These are phyloP conservation scores for Solenopsis fugax DNA, from an alignment of 1,140 invertebrate species.

Conservation along the genomic window DNA sequence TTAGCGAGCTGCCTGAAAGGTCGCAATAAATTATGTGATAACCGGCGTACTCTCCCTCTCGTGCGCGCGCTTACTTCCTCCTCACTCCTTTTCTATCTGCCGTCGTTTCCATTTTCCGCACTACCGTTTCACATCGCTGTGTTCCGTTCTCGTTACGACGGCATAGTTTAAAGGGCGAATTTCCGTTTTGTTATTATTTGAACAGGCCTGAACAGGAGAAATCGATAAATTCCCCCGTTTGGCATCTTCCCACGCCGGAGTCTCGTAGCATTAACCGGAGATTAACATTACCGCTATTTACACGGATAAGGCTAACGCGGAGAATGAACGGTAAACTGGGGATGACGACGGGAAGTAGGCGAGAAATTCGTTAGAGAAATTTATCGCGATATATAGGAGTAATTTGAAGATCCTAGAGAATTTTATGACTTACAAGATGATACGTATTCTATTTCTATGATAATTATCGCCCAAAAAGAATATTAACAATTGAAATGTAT, in stretches of 20 bases:
- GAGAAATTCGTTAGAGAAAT: constrained; percentile 7
- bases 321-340: constrained; percentile 33
- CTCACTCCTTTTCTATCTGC: neutral
- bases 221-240: constrained; percentile 48
- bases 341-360: constrained; percentile 20
- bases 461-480: neutral
- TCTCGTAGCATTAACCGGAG: constrained; percentile 55
- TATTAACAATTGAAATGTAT: neutral
- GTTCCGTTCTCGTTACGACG: constrained; percentile 19
- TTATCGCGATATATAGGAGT: neutral
- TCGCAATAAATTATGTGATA: constrained; percentile 76
- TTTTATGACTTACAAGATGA: neutral
- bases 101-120: neutral
- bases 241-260: constrained; percentile 29
- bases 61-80: neutral
- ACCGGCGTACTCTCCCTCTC: constrained; percentile 21
- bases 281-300: constrained; percentile 63
- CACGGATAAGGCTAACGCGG: constrained; percentile 26
- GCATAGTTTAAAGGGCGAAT: constrained; percentile 52
- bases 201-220: constrained; percentile 21
- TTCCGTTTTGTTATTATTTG: constrained; percentile 62
- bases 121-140: neutral
- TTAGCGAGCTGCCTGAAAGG: constrained; percentile 74
- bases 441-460: neutral
- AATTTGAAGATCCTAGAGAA: neutral